phyloP scores from a whole-genome alignment of 2,888 invertebrate genomes.

The Falcaria lacertinaria region DNA sequence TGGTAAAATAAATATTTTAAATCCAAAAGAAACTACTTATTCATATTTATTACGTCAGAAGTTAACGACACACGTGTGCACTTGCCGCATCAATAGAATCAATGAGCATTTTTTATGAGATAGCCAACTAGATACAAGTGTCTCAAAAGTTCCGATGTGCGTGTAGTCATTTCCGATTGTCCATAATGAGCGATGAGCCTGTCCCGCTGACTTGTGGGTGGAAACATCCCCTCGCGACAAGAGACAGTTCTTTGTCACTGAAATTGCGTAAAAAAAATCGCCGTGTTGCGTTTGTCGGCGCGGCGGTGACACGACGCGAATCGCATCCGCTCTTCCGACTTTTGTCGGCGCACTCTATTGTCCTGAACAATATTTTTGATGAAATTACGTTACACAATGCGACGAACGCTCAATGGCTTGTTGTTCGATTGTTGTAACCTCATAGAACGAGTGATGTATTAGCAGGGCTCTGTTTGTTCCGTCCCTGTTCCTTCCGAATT shows the following conservation, averaged over 20 bases:
- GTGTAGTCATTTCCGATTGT: conserved; percentile 72
- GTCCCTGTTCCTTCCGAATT: conserved; percentile 62
- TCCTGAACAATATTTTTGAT: conserved; percentile 74
- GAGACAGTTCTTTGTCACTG: conserved; percentile 46
- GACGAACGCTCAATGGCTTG: conserved; percentile 61
- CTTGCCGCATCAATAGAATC: conserved; percentile 35
- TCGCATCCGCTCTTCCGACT: conserved; percentile 78
- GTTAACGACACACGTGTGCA: conserved; percentile 55
- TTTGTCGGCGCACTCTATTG: conserved; percentile 68
- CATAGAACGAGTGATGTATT: conserved; percentile 74
- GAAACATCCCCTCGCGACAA: conserved; percentile 75
- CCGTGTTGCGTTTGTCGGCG: conserved; percentile 59
- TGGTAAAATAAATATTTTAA: no score
- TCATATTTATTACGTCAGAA: no score
- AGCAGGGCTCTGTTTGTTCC: conserved; percentile 36
- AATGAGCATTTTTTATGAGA: conserved; percentile 33
- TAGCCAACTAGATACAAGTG: conserved; percentile 46
- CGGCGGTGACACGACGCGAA: conserved; percentile 70
- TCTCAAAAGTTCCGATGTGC: conserved; percentile 62
- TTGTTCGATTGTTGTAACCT: conserved; percentile 72
- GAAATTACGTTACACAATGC: conserved; percentile 75
- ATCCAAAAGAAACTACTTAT: conserved; percentile 1
- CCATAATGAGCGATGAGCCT: conserved; percentile 68
- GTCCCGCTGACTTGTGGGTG: conserved; percentile 71
- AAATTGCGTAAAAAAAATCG: conserved; percentile 69